phyloP scores from a whole-genome alignment of 2,797 vertebrate species.

The Dallia pectoralis region DNA sequence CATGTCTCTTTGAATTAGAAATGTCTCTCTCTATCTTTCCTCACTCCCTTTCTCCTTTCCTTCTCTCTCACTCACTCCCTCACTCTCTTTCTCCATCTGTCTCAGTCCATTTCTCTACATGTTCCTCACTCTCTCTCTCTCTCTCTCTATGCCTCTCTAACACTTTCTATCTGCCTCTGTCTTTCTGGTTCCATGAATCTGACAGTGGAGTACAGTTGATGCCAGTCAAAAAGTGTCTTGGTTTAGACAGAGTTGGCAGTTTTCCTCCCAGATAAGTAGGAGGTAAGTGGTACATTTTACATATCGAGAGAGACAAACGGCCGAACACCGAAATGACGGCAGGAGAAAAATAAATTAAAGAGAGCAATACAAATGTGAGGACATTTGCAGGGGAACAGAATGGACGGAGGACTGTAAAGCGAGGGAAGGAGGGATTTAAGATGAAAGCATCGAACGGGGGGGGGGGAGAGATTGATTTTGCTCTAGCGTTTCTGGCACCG shows the following conservation, averaged over 20 bases:
- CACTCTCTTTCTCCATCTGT: conserved; percentile 66
- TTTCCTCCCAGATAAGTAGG: not conserved
- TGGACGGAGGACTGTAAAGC: conserved; percentile 21
- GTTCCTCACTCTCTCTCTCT: conserved; percentile 45
- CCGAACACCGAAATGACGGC: conserved; percentile 48
- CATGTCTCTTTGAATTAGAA: conserved; percentile 94
- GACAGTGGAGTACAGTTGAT: conserved; percentile 71
- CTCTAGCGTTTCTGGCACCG: conserved; percentile 57
- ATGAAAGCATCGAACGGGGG: conserved; percentile 51
- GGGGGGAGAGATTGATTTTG: conserved; percentile 64
- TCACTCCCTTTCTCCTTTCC: conserved; percentile 29
- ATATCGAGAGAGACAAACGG: conserved; percentile 41
- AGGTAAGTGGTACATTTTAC: conserved; percentile 18
- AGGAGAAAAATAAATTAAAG: conserved; percentile 37
- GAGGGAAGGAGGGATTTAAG: conserved; percentile 39
- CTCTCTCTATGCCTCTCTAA: conserved; percentile 65
- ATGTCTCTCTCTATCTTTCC: conserved; percentile 61
- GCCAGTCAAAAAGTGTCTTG: conserved; percentile 60
- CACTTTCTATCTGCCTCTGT: not conserved
- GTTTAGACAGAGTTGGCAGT: conserved; percentile 32
- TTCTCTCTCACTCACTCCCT: conserved; percentile 10
- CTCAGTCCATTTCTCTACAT: conserved; percentile 40
- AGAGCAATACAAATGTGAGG: conserved; percentile 5
- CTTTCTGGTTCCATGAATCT: conserved; percentile 34
- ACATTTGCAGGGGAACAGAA: conserved; percentile 25